These are phyloP conservation scores for Drosophila kikkawai DNA, from an alignment of 1,140 invertebrate genomes.

Conservation along the genomic window DNA sequence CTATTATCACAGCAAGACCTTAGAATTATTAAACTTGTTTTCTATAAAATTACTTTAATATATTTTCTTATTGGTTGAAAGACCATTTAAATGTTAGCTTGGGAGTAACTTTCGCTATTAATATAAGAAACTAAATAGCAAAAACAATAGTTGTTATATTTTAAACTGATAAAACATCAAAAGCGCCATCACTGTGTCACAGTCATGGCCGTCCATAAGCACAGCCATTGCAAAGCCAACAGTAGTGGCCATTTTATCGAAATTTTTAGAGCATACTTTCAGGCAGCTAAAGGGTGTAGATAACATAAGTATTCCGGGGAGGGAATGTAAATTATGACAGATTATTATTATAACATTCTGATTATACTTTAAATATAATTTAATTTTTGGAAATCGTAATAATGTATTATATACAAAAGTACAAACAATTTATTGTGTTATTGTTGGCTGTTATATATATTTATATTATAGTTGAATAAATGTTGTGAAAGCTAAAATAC, in stretches of 20 bases:
- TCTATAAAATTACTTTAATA: neutral
- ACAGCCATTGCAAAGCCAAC: neutral
- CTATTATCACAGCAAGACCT: neutral
- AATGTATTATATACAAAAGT: too few species aligned
- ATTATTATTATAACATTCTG: neutral
- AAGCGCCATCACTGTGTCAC: conserved; percentile 16
- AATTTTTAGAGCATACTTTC: conserved; percentile 60
- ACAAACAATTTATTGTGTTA: neutral
- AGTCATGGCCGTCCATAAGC: conserved; percentile 16
- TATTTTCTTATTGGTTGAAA: neutral
- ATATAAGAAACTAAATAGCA: neutral
- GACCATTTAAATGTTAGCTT: neutral
- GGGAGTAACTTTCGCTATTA: neutral
- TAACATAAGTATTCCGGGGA: neutral
- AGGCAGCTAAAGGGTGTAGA: conserved; percentile 24
- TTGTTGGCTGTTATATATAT: neutral
- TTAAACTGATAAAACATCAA: neutral
- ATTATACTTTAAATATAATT: neutral
- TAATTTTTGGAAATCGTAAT: too few species aligned
- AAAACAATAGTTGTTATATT: too few species aligned
- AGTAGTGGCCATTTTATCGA: neutral
- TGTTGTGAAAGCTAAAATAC: neutral
- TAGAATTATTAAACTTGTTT: neutral
- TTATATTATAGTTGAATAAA: neutral
- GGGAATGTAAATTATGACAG: neutral